Conservation (phyloP, 2,113 vertebrate species). For the Brachypteracias leptosomus region DNA sequence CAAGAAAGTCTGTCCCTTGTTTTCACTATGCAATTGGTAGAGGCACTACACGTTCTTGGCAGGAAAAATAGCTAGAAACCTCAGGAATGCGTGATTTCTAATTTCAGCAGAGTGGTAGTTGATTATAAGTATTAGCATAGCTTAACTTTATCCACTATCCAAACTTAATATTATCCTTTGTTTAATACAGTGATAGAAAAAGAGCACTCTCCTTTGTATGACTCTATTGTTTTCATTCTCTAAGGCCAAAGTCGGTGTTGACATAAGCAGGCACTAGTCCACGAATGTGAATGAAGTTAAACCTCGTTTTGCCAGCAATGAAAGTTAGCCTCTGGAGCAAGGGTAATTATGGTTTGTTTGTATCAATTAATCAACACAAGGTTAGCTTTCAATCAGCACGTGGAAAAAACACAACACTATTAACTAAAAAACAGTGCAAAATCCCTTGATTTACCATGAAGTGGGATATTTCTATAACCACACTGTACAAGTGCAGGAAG, state of each 20-base stretch:
- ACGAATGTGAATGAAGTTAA: constrained; percentile 34
- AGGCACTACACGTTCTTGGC: constrained; percentile 60
- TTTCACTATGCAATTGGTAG: constrained; percentile 29
- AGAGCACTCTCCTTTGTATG: constrained; percentile 33
- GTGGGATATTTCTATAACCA: neutral
- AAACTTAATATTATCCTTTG: constrained; percentile 74
- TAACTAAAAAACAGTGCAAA: neutral
- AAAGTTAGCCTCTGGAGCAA: constrained; percentile 36
- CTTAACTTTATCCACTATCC: constrained; percentile 71
- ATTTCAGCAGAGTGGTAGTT: constrained; percentile 68
- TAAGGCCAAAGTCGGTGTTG: constrained; percentile 31
- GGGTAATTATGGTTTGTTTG: constrained; percentile 45
- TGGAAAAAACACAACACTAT: neutral
- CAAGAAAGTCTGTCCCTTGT: neutral
- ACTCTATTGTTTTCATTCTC: constrained; percentile 60
- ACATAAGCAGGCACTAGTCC: constrained; percentile 58
- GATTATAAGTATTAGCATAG: constrained; percentile 70
- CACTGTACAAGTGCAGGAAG: neutral
- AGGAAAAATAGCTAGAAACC: constrained; percentile 67
- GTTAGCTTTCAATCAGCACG: constrained; percentile 3
- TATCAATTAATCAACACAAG: constrained; percentile 47
- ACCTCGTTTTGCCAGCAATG: constrained; percentile 18
- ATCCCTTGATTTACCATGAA: neutral
- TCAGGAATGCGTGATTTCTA: constrained; percentile 70
- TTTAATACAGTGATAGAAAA: constrained; percentile 63